Percentiles rank a stretch among this genome's conserved stretches.
Evolutionary conservation across 1,140 invertebrate species (phyloP).

Genomic region (Drosophila malerkotliana): DNA sequence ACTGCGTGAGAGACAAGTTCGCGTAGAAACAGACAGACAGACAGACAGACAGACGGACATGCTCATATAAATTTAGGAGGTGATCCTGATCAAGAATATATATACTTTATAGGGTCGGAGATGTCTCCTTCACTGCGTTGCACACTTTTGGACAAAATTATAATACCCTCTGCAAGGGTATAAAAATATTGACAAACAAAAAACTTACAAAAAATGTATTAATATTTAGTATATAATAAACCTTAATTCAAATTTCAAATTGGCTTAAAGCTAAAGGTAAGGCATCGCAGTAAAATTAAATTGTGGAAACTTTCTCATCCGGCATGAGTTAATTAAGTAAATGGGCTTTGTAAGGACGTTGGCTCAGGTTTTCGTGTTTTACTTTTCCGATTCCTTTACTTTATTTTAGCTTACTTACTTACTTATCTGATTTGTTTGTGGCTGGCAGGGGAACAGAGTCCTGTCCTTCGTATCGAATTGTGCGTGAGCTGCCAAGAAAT

Average conservation of each 20-base stretch:
- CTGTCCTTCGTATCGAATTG: conserved; percentile 26
- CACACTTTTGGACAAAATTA: no score
- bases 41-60: no score
- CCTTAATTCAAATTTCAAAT: neutral
- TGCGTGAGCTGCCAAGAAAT: conserved; percentile 62
- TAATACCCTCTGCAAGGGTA: no score
- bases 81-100: no score
- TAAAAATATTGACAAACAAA: no score
- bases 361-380: conserved; percentile 44
- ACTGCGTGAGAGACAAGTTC: no score
- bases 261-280: neutral
- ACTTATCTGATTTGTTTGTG: conserved; percentile 79
- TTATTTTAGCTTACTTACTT: conserved; percentile 25
- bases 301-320: conserved; percentile 48
- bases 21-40: no score
- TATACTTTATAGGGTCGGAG: no score
- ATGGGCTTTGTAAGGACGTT: conserved; percentile 58
- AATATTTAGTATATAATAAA: no score
- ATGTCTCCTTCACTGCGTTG: no score
- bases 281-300: conserved; percentile 33
- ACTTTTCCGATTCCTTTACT: conserved; percentile 14
- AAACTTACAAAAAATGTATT: no score
- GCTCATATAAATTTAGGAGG: no score
- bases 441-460: conserved; percentile 29
- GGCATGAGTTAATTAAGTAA: conserved; percentile 79